Conservation (phyloP, 37 sponge, comb jelly and placozoan species). For the Eunapius fragilis region DNA sequence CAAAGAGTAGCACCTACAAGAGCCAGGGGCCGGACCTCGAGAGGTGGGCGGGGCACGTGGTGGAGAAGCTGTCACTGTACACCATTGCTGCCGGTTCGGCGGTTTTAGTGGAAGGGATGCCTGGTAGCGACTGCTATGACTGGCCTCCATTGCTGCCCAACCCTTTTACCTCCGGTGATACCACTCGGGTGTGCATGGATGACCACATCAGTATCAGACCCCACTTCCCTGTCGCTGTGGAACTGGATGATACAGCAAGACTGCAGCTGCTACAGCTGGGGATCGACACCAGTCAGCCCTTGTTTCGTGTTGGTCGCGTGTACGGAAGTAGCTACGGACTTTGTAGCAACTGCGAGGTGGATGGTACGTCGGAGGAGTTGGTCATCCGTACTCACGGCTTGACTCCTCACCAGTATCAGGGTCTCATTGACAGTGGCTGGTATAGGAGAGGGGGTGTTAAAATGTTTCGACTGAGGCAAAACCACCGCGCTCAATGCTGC, state of each 20-base stretch:
- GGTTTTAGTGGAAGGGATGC: background rate
- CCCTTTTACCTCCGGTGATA: background rate
- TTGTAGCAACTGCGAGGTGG: constrained; percentile 88
- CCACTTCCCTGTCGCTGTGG: constrained; percentile 33
- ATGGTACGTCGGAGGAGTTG: constrained; percentile 70
- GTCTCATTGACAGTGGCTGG: constrained; percentile 85
- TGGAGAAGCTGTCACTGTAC: constrained; percentile 71
- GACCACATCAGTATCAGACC: background rate
- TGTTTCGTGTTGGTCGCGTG: constrained; percentile 70
- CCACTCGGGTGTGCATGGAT: background rate
- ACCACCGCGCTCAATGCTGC: constrained; percentile 69
- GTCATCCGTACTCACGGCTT: constrained; percentile 74
- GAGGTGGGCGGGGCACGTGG: constrained; percentile 63
- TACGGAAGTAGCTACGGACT: constrained; percentile 71
- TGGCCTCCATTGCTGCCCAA: background rate
- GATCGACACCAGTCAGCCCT: constrained; percentile 24
- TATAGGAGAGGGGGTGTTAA: constrained; percentile 92
- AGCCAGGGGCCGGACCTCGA: constrained; percentile 48
- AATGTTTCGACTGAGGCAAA: constrained; percentile 75
- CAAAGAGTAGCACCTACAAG: constrained; percentile 27
- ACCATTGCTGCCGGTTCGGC: constrained; percentile 32
- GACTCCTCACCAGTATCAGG: constrained; percentile 81
- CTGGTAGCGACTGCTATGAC: background rate
- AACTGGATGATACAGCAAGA: constrained; percentile 14
- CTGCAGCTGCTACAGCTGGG: constrained; percentile 53